These are phyloP conservation scores for Drosophila orosa DNA, from an alignment of 1,140 invertebrate species.

Conservation along the genomic window DNA sequence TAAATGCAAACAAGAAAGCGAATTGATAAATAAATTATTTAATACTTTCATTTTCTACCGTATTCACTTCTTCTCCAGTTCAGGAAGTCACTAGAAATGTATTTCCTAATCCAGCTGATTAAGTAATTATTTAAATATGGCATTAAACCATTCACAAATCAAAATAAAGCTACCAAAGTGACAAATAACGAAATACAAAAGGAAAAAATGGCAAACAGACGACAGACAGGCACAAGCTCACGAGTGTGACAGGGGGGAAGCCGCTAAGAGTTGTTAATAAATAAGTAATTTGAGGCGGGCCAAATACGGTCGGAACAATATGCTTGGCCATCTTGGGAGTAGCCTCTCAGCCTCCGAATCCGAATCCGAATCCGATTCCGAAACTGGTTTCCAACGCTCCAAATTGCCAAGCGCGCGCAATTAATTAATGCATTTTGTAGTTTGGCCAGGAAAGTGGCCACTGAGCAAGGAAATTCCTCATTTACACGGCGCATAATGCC, in stretches of 20 bases:
- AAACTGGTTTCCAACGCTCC: slow-evolving; percentile 57
- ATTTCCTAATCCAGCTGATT: slow-evolving; percentile 1
- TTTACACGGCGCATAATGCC: slow-evolving; percentile 54
- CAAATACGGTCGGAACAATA: slow-evolving; percentile 69
- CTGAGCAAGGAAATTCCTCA: slow-evolving; percentile 62
- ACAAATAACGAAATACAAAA: slow-evolving; percentile 19
- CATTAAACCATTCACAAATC: slow-evolving; percentile 12
- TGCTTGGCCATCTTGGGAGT: slow-evolving; percentile 66
- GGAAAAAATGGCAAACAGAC: not conserved
- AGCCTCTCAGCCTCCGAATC: slow-evolving; percentile 9
- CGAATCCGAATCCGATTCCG: not conserved
- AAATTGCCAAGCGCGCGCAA: slow-evolving; percentile 71
- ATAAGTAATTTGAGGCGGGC: slow-evolving; percentile 71
- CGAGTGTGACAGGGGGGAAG: not conserved
- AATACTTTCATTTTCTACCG: not conserved
- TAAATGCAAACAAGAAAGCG: not conserved
- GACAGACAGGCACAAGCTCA: not conserved
- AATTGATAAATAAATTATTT: not conserved
- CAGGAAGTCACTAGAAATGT: slow-evolving; percentile 1
- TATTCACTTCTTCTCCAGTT: not conserved
- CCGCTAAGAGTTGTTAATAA: slow-evolving; percentile 67
- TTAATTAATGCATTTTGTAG: slow-evolving; percentile 73
- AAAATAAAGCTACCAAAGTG: slow-evolving; percentile 29
- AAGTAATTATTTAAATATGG: slow-evolving; percentile 18
- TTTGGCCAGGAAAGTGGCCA: slow-evolving; percentile 30